These are phyloP conservation scores for Neomonachus schauinslandi DNA, from an alignment of 2,113 vertebrate genomes.

Conservation along the genomic window DNA sequence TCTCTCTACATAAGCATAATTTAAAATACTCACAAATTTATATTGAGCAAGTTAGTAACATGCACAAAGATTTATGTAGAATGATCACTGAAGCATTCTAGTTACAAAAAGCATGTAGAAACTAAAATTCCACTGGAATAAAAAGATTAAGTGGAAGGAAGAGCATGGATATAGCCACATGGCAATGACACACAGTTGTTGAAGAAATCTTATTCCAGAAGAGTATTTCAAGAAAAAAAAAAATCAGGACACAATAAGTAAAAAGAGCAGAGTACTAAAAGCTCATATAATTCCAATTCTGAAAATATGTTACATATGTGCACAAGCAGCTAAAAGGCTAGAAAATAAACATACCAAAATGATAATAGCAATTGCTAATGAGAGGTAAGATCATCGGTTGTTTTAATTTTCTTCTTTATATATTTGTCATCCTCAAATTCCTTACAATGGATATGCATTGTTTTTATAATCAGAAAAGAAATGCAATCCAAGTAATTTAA, in stretches of 20 bases:
- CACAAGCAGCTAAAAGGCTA: not conserved
- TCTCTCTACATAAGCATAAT: not conserved
- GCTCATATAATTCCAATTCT: not conserved
- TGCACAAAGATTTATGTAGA: not conserved
- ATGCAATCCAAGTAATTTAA: not conserved
- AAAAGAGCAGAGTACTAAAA: not conserved
- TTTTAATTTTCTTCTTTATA: conserved; percentile 55
- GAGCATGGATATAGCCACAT: not conserved
- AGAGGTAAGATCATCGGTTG: not conserved
- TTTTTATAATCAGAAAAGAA: conserved; percentile 35
- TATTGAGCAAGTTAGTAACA: not conserved
- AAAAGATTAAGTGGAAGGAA: not conserved
- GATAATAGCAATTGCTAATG: not conserved
- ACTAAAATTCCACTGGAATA: not conserved
- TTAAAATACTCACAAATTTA: not conserved
- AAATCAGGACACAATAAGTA: not conserved
- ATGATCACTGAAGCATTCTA: not conserved
- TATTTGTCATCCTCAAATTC: conserved; percentile 16
- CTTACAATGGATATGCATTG: conserved; percentile 28
- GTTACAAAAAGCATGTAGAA: not conserved
- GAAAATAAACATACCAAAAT: conserved; percentile 34
- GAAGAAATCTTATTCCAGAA: conserved; percentile 24
- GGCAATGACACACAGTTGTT: not conserved
- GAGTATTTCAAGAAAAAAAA: not conserved
- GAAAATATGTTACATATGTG: not conserved